phyloP scores from a whole-genome alignment of 2,888 invertebrate species.

The Invenusta paracnida region DNA sequence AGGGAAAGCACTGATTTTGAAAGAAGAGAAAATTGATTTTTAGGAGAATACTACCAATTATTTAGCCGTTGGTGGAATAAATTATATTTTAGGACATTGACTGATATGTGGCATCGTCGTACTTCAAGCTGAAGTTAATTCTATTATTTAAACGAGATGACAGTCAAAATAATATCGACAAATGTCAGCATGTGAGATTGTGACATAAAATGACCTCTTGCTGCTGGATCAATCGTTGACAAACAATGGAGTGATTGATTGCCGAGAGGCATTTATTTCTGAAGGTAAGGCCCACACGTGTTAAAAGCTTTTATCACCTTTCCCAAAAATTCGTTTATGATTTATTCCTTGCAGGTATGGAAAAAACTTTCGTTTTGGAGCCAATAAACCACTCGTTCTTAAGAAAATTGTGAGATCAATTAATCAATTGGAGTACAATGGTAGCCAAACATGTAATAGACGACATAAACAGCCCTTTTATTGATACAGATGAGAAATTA shows the following conservation, averaged over 20 bases:
- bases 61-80: background rate
- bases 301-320: background rate
- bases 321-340: background rate
- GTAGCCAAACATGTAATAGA: too few species aligned
- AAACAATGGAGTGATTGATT: background rate
- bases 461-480: too few species aligned
- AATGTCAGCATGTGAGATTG: background rate
- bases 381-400: too few species aligned
- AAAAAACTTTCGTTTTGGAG: background rate
- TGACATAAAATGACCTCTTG: background rate
- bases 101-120: background rate
- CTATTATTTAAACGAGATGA: too few species aligned
- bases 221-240: conserved; percentile 7
- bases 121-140: too few species aligned
- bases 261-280: background rate
- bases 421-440: too few species aligned
- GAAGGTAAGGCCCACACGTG: background rate
- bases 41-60: background rate
- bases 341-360: background rate
- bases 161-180: background rate
- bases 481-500: too few species aligned
- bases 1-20: background rate
- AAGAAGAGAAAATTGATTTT: too few species aligned
- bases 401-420: too few species aligned
- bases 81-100: background rate